Base-by-base conservation (phyloP, 2,888 invertebrate species). In the Thereva nobilitata region DNA sequence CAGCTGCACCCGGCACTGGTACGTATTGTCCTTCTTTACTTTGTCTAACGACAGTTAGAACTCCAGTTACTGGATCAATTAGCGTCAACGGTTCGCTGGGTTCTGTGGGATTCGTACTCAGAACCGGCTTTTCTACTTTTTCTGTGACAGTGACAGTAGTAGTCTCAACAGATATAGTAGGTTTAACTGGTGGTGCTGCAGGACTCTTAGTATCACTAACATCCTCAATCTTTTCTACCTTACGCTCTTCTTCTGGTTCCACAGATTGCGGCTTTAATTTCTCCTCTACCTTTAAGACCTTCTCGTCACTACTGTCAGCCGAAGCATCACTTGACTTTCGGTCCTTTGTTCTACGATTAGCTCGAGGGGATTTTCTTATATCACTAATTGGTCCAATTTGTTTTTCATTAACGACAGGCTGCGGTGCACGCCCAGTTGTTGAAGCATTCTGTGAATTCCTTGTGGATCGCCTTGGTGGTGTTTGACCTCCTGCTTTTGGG, bases 11-110 rank as follows among this genome's bases (percentile, higher is more conserved):
- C 2, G 76, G 68, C 3, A 87, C 82, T 2, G 88, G 87, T 67
- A 87, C 85, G 75, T 87, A 87, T 72, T 86, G 85, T 8, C 87
- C 87, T 75, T 89, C 90, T 74, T 89, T 89, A 55, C 86, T 87
- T 72, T 89, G 88, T 73, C 86, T 83, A 85, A 88, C 86, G 0
- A 88, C 87, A 66, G 86, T 88, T 41, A 91, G 80, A 72, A 89
- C 81, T 2, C 90, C 90, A 0, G 90, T 90, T 0, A 89, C 89
- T 0, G 90, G 89, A 79, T 91, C 91, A 50, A 90, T 89, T 12
- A 90, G 76, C 4, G 86, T 86, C 74, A 85, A 85, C 0, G 89
- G 87, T 73, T 89, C 88, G 6, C 37, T 64, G 6, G 63, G 53
- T 35, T 64, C 57, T 52, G 40, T 3, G 35, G 40, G 7, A 5